Base-by-base conservation (phyloP, 2,113 vertebrate genomes). In the Trogon surrucura region DNA sequence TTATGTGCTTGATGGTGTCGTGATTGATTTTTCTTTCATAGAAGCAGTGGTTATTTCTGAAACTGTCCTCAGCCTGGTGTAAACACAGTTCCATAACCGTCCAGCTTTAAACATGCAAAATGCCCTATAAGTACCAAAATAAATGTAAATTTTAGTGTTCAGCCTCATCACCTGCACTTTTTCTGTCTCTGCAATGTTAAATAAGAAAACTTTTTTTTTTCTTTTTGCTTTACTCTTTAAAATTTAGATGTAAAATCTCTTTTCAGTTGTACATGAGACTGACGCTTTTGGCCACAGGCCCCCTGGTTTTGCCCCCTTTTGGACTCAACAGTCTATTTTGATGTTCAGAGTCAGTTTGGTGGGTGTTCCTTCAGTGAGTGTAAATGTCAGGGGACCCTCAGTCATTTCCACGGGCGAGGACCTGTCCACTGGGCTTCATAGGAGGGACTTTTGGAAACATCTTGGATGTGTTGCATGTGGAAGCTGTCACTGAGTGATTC, bases 1-100 rank as follows among this genome's bases (percentile, higher is more conserved):
- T 94, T 50, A 27, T 88, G 92, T 95, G 92, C 82, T 91, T 86
- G 72, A 36, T 89, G 73, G 67, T 95, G 74, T 80, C 6, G 6
- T 79, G 78, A 47, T 66, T 73, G 60, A 38, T 60, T 93, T 89
- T 82, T 60, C 38, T 93, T 85, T 93, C 41, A 14, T 44, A 82
- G 61, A 89, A 94, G 32, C 73, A 53, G 56, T 72, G 41, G 16
- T 66, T 62, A 21, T 95, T 94, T 91, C 60, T 93, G 86, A 92
- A 93, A 85, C 26, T 86, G 54, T 93, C 83, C 83, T 92, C 54
- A 93, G n/a, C 50, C 41, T 80, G 60, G 21, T 75, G 20, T 56
- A 57, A 92, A 70, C 78, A 72, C 30, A 57, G 36, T 69, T 89
- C 77, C 0, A 0, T 47, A 70, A n/a, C 2, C 82, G 70, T 69